A percentile compares a stretch with the other conserved stretches of the same genome.
These are phyloP conservation scores for Dreissena rostriformis DNA, from an alignment of 1,140 invertebrate species.

Conservation along the genomic window DNA sequence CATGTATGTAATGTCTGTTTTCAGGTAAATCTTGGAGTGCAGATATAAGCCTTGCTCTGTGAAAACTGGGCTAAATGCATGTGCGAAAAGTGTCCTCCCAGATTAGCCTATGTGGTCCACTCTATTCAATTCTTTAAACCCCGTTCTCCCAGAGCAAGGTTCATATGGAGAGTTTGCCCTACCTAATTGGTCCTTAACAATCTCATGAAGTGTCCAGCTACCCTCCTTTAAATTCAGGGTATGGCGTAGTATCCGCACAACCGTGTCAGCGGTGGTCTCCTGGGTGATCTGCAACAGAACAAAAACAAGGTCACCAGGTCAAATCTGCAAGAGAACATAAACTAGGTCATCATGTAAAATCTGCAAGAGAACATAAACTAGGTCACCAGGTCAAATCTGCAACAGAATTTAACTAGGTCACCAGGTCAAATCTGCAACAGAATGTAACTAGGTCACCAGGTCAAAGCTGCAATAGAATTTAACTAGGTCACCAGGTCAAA, in stretches of 20 bases:
- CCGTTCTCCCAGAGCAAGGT: no score
- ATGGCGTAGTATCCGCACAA: conserved; percentile 9
- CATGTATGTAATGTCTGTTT: no score
- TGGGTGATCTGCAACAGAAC: conserved; percentile 32
- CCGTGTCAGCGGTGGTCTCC: conserved; percentile 27
- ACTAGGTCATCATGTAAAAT: not conserved
- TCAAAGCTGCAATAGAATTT: no score
- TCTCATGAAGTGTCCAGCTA: conserved; percentile 31
- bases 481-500: conserved; percentile 12
- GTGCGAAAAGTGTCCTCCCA: no score
- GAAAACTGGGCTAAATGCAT: no score
- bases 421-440: conserved; percentile 21
- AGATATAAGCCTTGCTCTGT: no score
- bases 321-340: not conserved
- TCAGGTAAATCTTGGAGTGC: no score
- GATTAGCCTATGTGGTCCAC: no score
- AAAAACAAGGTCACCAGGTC: conserved; percentile 8
- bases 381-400: no score
- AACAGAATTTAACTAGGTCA: conserved; percentile 8
- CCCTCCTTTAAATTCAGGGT: conserved; percentile 21
- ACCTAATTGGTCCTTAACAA: conserved; percentile 45
- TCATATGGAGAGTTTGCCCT: not conserved
- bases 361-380: not conserved
- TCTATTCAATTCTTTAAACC: no score
- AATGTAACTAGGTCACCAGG: no score